Evolutionary conservation across 2,797 vertebrate species (phyloP), one percentile per base, ranked within the genome.

Genomic region (Gallirallus australis): DNA sequence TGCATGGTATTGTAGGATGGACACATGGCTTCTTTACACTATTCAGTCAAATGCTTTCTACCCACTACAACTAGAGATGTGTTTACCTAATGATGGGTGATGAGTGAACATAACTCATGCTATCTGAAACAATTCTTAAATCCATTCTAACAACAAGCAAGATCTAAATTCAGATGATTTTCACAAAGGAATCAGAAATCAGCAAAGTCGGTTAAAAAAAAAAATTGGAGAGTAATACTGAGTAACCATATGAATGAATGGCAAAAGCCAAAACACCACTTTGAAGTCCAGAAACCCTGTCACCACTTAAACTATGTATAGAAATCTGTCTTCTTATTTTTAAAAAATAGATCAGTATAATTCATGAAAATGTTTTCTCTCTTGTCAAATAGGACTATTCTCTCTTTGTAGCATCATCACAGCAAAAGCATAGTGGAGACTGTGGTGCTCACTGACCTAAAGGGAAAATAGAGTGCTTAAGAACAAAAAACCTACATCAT

Each of bases 71-170:
- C 45, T 18, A 76, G 16, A 81, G 39, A 77, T 60, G 33, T 2
- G 70, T 3, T 48, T 52, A 53, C 5, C n/a, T 54, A 71, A 78
- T 4, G 7, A 82, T 2, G 31, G 27, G 61, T 57, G 35, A 79
- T 65, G 23, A 80, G 11, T 6, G 1, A 89, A 52, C 1, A 0
- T 4, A 86, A 65, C 18, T 47, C 15, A 19, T 3, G 3, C 5
- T 14, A 9, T 10, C 39, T 56, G 42, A 77, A 84, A 57, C 8
- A 31, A 68, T 60, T 77, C 20, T 65, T 86, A 60, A 35, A 72
- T n/a, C 33, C 33, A 64, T 77, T 76, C 27, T 27, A 80, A 81
- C 17, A 37, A 37, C 19, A 65, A 21, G 21, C 19, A 75, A 81
- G 48, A 71, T 4, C 15, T 25, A 35, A 57, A 50, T 61, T 68